Evolutionary conservation across 2,113 vertebrate genomes (phyloP).

Genomic region (Zosterops japonicus): DNA sequence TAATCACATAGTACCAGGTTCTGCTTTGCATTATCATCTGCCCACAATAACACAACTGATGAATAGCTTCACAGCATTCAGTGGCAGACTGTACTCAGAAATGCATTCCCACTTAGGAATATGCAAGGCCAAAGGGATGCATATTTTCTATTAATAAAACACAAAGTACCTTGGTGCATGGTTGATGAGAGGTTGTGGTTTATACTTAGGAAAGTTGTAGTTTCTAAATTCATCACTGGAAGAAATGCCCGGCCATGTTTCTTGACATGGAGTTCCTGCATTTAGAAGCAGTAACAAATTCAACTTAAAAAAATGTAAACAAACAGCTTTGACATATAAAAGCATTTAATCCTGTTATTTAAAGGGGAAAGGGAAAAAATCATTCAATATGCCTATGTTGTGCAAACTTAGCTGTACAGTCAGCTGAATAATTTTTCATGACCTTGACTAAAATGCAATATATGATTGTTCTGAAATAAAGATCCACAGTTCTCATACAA

Average conservation of each 20-base stretch:
- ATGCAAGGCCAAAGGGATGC: not conserved
- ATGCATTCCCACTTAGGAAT: not conserved
- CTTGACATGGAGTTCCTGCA: conserved; percentile 92
- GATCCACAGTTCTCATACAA: not conserved
- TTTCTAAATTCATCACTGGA: conserved; percentile 97
- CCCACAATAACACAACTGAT: not conserved
- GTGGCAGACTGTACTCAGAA: not conserved
- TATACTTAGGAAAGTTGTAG: conserved; percentile 98
- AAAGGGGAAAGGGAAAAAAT: not conserved
- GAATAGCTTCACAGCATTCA: not conserved
- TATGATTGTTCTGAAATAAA: not conserved
- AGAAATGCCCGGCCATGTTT: conserved; percentile 94
- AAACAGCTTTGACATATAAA: not conserved
- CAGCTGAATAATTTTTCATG: not conserved
- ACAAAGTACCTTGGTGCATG: conserved; percentile 90
- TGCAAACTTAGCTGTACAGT: not conserved
- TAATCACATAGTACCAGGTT: not conserved
- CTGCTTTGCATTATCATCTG: not conserved
- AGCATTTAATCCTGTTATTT: not conserved
- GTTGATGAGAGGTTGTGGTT: conserved; percentile 93
- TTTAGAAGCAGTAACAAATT: conserved; percentile 31
- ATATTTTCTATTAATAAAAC: not conserved
- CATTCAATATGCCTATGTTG: not conserved
- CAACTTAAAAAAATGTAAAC: not conserved
- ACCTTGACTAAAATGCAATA: not conserved